Evolutionary conservation across 2,797 vertebrate species (phyloP).

Genomic region (Tachyglossus aculeatus): DNA sequence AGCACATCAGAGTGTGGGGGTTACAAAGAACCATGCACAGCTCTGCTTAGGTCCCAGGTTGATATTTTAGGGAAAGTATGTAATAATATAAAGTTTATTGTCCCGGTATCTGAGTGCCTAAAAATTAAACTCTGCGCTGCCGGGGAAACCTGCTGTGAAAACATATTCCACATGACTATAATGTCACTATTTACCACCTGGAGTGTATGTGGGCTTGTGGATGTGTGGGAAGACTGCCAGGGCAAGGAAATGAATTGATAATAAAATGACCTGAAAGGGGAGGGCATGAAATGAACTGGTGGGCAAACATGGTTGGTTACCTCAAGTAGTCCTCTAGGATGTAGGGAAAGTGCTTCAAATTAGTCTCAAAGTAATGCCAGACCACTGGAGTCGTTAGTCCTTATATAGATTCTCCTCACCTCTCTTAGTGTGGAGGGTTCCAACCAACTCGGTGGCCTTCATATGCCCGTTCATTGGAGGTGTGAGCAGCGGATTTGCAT

Average conservation of each 20-base stretch:
- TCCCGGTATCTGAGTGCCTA: background rate
- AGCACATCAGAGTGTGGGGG: background rate
- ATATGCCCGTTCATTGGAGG: background rate
- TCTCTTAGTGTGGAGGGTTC: background rate
- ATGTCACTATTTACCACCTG: background rate
- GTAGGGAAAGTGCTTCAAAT: no score
- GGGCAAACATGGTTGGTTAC: background rate
- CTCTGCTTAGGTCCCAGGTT: background rate
- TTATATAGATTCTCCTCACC: background rate
- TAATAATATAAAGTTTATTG: background rate
- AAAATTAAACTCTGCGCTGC: background rate
- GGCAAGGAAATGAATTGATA: rapidly evolving
- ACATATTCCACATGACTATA: rapidly evolving
- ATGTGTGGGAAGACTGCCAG: background rate
- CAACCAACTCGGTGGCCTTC: background rate
- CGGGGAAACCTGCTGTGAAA: background rate
- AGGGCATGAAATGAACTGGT: background rate
- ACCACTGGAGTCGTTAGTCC: background rate
- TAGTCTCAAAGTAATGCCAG: background rate
- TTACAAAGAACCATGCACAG: rapidly evolving
- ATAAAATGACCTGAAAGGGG: background rate
- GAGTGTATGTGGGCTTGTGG: rapidly evolving
- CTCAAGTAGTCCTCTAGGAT: background rate
- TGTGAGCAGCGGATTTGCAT: background rate
- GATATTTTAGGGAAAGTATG: background rate